These are phyloP conservation scores for Numida meleagris DNA, from an alignment of 2,113 vertebrate species.

Conservation along the genomic window DNA sequence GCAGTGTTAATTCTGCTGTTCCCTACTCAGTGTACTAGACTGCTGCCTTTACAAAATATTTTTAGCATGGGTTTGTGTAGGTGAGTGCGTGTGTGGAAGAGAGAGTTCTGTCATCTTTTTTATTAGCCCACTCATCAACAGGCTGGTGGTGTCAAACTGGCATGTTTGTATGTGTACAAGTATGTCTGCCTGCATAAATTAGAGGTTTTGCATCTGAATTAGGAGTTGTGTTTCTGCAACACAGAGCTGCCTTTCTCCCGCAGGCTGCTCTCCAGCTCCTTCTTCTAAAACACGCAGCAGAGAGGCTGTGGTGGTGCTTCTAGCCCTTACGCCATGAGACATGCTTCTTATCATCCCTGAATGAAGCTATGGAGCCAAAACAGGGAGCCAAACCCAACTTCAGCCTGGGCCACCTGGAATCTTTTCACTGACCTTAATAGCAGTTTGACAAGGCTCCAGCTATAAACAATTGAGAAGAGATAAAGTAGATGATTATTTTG, in stretches of 20 bases:
- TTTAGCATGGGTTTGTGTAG: constrained; percentile 59
- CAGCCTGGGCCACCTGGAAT: background rate
- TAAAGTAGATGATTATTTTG: constrained; percentile 1
- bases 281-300: background rate
- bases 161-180: constrained; percentile 36
- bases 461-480: constrained; percentile 27
- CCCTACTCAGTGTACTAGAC: background rate
- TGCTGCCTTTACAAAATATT: constrained; percentile 36
- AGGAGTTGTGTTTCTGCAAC: background rate
- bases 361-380: background rate
- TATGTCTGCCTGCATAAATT: constrained; percentile 50
- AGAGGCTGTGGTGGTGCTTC: background rate
- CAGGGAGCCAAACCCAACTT: background rate
- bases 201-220: constrained; percentile 26
- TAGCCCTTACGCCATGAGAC: background rate
- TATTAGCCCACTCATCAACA: constrained; percentile 34
- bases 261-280: background rate
- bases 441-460: background rate
- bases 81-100: constrained; percentile 43
- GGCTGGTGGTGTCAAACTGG: background rate
- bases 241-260: constrained; percentile 43
- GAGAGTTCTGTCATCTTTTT: constrained; percentile 30
- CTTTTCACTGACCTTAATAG: constrained; percentile 28
- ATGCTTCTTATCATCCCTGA: background rate
- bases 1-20: background rate